Evolutionary conservation across 2,888 invertebrate species (phyloP), one percentile per base, ranked within the genome.

Genomic region (Peribatodes rhomboidaria): DNA sequence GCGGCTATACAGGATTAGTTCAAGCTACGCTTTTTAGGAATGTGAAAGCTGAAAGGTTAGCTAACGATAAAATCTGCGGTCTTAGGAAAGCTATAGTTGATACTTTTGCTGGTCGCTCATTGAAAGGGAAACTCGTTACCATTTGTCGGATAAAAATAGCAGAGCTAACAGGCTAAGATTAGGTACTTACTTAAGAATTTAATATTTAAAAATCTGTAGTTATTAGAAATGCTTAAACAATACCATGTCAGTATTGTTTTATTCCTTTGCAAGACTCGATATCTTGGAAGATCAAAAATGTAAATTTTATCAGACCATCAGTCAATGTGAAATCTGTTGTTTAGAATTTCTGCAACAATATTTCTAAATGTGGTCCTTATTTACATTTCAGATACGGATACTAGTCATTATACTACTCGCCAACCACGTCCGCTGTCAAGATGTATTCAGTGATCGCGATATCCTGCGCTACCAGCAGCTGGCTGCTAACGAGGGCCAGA

Each of bases 351-450:
- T 76, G 20, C 22, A 41, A 63, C 13, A 56, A 52, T 57, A 20
- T 56, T 47, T 35, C 37, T 55, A 54, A 56, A 57, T 31, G 20
- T 37, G 10, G 20, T 58, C 13, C 39, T 49, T 60, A 55, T 70
- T 70, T 72, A 58, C 50, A 62, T 93, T 92, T 62, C 93, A 94
- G 93, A 89, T 93, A 88, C 88, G 89, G 88, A 83, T 90, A 85
- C 85, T 93, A 86, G 86, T 89, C 81, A 79, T 88, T 74, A 81
- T 86, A 75, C 81, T 87, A 78, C 70, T 88, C 67, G 75, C 87
- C 74, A 77, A 79, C 69, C 77, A 75, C 67, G 78, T 77, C 68
- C 78, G 78, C 79, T 88, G 90, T 81, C 92, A 93, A 82, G 88
- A 93, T 84, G 89, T 86, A 68, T 91, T 83, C 77, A 75, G 83